Base-by-base conservation (phyloP, 2,797 vertebrate species). In the Spheniscus humboldti region DNA sequence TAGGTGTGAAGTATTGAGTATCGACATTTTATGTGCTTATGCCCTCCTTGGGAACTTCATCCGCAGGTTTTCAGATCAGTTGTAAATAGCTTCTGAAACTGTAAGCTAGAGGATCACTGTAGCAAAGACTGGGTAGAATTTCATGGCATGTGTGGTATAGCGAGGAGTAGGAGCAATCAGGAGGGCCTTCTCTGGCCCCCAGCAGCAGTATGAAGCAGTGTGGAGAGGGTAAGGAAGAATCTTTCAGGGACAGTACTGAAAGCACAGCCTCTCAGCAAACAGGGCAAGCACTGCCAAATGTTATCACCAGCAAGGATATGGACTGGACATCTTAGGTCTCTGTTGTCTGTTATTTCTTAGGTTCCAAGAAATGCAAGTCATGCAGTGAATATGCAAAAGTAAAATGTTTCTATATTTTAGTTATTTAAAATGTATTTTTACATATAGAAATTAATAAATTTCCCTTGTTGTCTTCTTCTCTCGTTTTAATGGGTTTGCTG, bases 91-190 rank as follows among this genome's bases (percentile, higher is more conserved):
- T 88, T 76, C 27, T 66, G 64, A 88, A 89, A 55, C 53, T 75
- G 45, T 67, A 57, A 92, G 45, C 16, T 57, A 10, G 45, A 59
- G 76, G 47, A 35, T 79, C 50, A 31, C 63, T 1, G 0, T 27
- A 52, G 63, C 82, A 90, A 82, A 62, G 39, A 33, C 47, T 67
- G 50, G 62, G 43, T 41, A 53, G 39, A 39, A 18, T 76, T 91
- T 90, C 55, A 7, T 16, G 17, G 7, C 0, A 0, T 12, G 8
- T 47, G 14, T 43, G 57, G 20, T 18, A 22, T 0, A 66, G 31
- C 1, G 4, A 85, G 71, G 37, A 53, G 16, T 3, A 45, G 33
- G 31, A 56, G 15, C 30, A 73, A 41, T 1, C 4, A 64, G 41
- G 4, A 41, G 43, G n/a, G 13, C 24, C 66, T 76, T 45, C 52